Evolutionary conservation across 2,797 vertebrate species (phyloP), one percentile per base, ranked within the genome.

Genomic region (Hipposideros larvatus): DNA sequence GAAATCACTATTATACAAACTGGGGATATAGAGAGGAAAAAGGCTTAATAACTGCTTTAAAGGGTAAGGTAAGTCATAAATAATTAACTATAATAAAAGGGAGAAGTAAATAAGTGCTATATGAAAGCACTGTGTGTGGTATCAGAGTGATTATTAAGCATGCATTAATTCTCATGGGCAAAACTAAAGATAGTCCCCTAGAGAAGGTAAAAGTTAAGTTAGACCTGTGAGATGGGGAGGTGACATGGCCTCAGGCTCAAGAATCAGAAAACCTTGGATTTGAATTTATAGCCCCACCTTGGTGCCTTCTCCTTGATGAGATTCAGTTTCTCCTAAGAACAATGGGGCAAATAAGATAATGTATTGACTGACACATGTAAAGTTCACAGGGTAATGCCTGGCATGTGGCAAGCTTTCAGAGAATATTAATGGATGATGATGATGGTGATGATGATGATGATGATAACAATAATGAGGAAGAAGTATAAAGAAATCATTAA

Each of bases 321-420:
- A 94, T 93, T 93, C 18, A 84, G 11, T 95, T 95, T 95, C 53
- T 87, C 13, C n/a, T 65, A 80, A 91, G 31, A 80, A 95, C 94
- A 97, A 37, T 71, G 18, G 43, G 34, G 5, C 41, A 93, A 87
- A 84, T 77, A 19, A 87, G 28, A 93, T 51, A 61, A 84, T 13
- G 5, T 0, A 70, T 63, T 83, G 53, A 83, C 61, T 55, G 53
- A 74, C 79, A 22, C 1, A 18, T 70, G 2, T 5, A 87, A 93
- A 90, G 11, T 66, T 7, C 11, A 77, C 37, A 80, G 8, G 10
- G 0, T 37, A 55, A 89, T 75, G 19, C 15, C 18, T 24, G 65
- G 10, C 9, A 37, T 4, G 11, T 0, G 0, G 14, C 11, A 87
- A 91, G 4, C 6, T 71, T 55, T 95, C 4, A 14, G 11, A 2